Percentiles rank a stretch among this genome's conserved stretches.
Conservation (phyloP, 2,888 invertebrate species). For the Eurytoma adleriae region DNA sequence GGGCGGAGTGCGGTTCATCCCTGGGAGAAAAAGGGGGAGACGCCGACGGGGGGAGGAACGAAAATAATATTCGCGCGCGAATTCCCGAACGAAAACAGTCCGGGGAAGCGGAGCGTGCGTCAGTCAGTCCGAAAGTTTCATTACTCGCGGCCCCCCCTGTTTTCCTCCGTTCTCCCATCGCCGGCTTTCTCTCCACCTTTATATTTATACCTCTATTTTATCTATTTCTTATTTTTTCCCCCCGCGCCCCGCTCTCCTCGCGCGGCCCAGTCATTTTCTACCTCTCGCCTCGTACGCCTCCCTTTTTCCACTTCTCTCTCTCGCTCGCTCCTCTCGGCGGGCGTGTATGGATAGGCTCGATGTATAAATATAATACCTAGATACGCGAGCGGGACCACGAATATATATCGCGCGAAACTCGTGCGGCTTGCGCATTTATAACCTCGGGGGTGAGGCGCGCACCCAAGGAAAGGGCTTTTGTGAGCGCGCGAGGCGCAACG, state of each 20-base stretch:
- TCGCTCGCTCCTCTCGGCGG: neutral
- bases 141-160: neutral
- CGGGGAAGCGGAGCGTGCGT: neutral
- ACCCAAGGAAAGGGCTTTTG: constrained; percentile 1
- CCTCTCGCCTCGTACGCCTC: constrained; percentile 5
- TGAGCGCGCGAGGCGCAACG: neutral
- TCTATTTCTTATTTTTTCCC: constrained; percentile 30
- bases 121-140: neutral
- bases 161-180: neutral
- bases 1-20: too few species aligned
- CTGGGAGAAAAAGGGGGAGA: too few species aligned
- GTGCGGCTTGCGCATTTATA: constrained; percentile 30
- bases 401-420: constrained; percentile 38
- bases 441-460: constrained; percentile 10
- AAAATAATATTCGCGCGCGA: neutral
- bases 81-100: neutral
- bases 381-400: constrained; percentile 3
- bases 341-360: constrained; percentile 34
- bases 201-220: constrained; percentile 14
- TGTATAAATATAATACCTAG: constrained; percentile 50
- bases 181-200: constrained; percentile 8
- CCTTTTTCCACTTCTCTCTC: constrained; percentile 21
- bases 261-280: constrained; percentile 19
- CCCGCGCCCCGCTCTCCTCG: neutral
- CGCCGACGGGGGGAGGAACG: too few species aligned